Evolutionary conservation across 2,113 vertebrate genomes (phyloP), one percentile per base, ranked within the genome.

Genomic region (Tichodroma muraria): DNA sequence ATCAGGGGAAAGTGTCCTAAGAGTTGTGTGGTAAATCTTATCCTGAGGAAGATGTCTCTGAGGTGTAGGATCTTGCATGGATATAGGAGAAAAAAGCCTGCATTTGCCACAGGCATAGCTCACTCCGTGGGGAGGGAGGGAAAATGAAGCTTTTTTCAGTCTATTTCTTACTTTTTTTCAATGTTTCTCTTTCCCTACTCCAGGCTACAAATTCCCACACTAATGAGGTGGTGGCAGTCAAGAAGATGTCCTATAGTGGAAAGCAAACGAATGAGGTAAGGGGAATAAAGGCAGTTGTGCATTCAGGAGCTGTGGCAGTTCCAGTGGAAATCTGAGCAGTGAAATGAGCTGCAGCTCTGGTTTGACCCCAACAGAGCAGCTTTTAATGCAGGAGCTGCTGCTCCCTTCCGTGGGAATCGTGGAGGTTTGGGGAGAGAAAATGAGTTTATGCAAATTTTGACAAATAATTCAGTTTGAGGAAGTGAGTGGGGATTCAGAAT

Each of bases 181-280:
- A 24, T 85, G 7, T 56, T 6, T 85, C 47, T 79, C 65, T 92
- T 72, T 88, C 23, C 28, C 70, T 80, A 6, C 79, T 82, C 40
- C 92, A 99, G 99, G 99, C 99, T 90, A 99, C 99, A 17, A 99
- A 99, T 97, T 98, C 98, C 96, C 99, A 98, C 96, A 99, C 99
- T 94, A 99, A 98, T 22, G 99, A 99, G 96, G 99, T 99, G 98
- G 99, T 99, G 98, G 99, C 99, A 88, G 98, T 99, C 97, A 99
- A 99, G 97, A 99, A 99, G 96, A 99, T 99, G 99, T 99, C 99
- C 89, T 99, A 99, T 50, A 99, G 99, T 95, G 99, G 99, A 69
- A 99, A 99, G 94, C 99, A 99, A 97, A 98, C 98, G 5, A 99
- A 99, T 15, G 99, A 99, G 98, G 99, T 99, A 96, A 98, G 98